Conservation (phyloP, 1,140 invertebrate species). For the Eupeodes corollae region DNA sequence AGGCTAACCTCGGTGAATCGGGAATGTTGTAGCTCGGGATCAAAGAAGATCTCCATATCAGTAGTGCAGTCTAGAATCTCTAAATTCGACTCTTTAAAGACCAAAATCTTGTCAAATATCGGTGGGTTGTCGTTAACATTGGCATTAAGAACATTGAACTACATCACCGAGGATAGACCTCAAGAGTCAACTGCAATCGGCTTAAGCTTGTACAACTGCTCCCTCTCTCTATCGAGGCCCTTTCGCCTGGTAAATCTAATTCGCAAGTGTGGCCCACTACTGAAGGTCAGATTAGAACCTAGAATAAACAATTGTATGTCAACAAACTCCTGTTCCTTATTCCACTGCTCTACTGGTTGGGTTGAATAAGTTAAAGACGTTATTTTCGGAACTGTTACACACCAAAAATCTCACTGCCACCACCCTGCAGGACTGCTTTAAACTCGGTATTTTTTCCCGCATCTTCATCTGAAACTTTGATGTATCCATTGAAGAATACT, state of each 20-base stretch:
- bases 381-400: constrained; percentile 37
- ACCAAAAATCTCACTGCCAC: constrained; percentile 62
- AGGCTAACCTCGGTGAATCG: constrained; percentile 20
- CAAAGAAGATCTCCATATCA: constrained; percentile 44
- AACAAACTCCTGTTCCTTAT: constrained; percentile 32
- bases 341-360: constrained; percentile 33
- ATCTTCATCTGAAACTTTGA: constrained; percentile 66
- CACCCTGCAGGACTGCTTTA: constrained; percentile 57
- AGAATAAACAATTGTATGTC: constrained; percentile 30
- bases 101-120: constrained; percentile 51
- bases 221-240: constrained; percentile 66
- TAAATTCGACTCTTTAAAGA: constrained; percentile 51
- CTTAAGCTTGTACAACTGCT: constrained; percentile 53
- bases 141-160: constrained; percentile 55
- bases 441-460: constrained; percentile 64
- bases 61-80: constrained; percentile 49
- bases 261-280: constrained; percentile 24
- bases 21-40: constrained; percentile 27
- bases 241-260: constrained; percentile 33
- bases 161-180: constrained; percentile 57
- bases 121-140: constrained; percentile 82
- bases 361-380: constrained; percentile 29
- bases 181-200: constrained; percentile 64
- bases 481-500: constrained; percentile 53
- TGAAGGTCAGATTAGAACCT: constrained; percentile 23